phyloP scores from a whole-genome alignment of 1,140 invertebrate genomes.

The Dendroctonus ponderosae region DNA sequence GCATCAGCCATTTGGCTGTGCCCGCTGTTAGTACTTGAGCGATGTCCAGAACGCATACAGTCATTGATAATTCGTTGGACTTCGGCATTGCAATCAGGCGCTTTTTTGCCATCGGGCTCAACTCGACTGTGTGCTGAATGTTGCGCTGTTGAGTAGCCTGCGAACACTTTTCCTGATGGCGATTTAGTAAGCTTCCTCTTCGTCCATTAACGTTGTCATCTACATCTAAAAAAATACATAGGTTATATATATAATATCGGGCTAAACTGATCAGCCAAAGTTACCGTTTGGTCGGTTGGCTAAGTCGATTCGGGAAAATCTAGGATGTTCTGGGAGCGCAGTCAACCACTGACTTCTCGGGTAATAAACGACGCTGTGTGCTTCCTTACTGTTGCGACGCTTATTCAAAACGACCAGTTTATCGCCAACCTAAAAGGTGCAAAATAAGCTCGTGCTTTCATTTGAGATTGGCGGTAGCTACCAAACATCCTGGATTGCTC shows the following conservation, averaged over 20 bases:
- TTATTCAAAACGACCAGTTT: slow-evolving; percentile 64
- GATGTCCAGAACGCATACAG: slow-evolving; percentile 84
- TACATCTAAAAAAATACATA: slow-evolving; percentile 47
- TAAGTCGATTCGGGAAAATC: slow-evolving; percentile 40
- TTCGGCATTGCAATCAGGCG: slow-evolving; percentile 6
- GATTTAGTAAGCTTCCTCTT: slow-evolving; percentile 57
- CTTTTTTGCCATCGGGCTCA: slow-evolving; percentile 6
- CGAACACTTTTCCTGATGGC: not conserved
- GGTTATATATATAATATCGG: not conserved
- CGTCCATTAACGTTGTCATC: slow-evolving; percentile 74
- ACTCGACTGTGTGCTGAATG: slow-evolving; percentile 39
- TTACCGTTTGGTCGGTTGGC: slow-evolving; percentile 31
- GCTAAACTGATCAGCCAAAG: not conserved
- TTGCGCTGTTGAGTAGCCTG: slow-evolving; percentile 34
- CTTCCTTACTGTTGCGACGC: slow-evolving; percentile 52
- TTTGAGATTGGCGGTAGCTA: slow-evolving; percentile 43
- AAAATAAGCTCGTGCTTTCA: not conserved
- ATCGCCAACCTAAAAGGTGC: slow-evolving; percentile 56
- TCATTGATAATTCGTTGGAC: slow-evolving; percentile 55
- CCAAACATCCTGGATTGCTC: slow-evolving; percentile 89
- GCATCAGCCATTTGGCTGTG: slow-evolving; percentile 74
- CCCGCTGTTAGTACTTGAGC: slow-evolving; percentile 64
- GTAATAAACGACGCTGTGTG: slow-evolving; percentile 47
- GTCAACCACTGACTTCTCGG: slow-evolving; percentile 43
- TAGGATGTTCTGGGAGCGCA: slow-evolving; percentile 35